Percentiles rank a stretch among this genome's conserved stretches.
These are phyloP conservation scores for Pachyramphus minor DNA, from an alignment of 2,113 vertebrate species.

Conservation along the genomic window DNA sequence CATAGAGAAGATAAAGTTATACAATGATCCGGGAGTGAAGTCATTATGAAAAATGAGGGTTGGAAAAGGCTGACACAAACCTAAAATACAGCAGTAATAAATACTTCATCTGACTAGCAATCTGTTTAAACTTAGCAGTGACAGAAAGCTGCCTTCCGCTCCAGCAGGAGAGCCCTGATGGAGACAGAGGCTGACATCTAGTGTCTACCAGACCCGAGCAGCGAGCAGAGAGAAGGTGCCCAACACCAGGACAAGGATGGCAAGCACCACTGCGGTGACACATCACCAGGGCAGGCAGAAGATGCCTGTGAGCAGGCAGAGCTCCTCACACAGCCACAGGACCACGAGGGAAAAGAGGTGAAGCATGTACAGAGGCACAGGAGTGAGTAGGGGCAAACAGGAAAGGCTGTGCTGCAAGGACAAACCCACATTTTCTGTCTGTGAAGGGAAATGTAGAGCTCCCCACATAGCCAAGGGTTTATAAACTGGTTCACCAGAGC, in stretches of 20 bases:
- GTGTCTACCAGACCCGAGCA: conserved; percentile 36
- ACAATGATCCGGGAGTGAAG: conserved; percentile 63
- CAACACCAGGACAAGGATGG: neutral
- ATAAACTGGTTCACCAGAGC: neutral
- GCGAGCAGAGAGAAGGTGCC: neutral
- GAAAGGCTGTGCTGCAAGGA: neutral
- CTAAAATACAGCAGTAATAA: conserved; percentile 75
- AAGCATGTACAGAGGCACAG: accelerated
- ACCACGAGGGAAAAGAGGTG: neutral
- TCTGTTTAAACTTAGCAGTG: conserved; percentile 67
- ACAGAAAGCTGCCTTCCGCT: conserved; percentile 61
- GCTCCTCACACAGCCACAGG: neutral
- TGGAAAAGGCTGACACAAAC: conserved; percentile 71
- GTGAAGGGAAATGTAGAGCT: neutral
- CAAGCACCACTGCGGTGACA: neutral
- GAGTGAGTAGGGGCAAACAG: accelerated
- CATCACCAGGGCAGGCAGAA: neutral
- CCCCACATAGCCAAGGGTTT: neutral
- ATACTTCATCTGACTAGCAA: conserved; percentile 70
- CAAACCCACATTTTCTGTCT: neutral
- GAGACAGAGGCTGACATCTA: conserved; percentile 74
- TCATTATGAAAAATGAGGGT: conserved; percentile 71
- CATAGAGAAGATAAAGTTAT: conserved; percentile 69
- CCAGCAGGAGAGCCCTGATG: neutral
- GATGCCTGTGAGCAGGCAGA: neutral